Conservation (phyloP, 1,140 invertebrate species). For the Drosophila ogumai region DNA sequence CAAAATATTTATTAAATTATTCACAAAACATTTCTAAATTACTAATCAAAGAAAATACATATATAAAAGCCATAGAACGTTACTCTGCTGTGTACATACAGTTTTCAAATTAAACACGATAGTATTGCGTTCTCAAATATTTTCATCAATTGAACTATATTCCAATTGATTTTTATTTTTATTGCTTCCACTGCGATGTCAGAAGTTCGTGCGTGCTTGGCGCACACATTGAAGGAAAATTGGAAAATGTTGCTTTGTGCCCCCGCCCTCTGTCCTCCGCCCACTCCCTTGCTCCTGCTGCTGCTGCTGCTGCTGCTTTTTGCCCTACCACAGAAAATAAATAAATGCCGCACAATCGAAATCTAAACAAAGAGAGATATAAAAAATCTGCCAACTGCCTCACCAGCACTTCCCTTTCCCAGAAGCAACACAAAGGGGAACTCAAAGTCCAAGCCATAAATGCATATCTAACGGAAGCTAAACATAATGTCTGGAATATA, state of each 20-base stretch:
- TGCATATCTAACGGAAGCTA: slow-evolving; percentile 34
- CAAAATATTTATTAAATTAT: neutral
- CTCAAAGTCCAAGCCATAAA: slow-evolving; percentile 42
- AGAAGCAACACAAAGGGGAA: slow-evolving; percentile 28
- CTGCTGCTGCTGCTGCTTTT: neutral
- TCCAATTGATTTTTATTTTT: slow-evolving; percentile 39
- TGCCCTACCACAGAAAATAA: slow-evolving; percentile 30
- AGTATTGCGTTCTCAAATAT: slow-evolving; percentile 14
- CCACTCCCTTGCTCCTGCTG: neutral
- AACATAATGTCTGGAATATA: slow-evolving; percentile 13
- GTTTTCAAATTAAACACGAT: slow-evolving; percentile 14
- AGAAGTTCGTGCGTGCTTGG: slow-evolving; percentile 36
- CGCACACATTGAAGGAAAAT: slow-evolving; percentile 28
- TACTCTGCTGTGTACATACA: neutral
- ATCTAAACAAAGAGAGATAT: slow-evolving; percentile 60
- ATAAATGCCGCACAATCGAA: slow-evolving; percentile 60
- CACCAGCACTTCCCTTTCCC: slow-evolving; percentile 48
- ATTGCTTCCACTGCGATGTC: slow-evolving; percentile 26
- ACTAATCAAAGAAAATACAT: neutral
- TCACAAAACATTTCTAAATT: neutral
- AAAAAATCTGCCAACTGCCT: slow-evolving; percentile 52
- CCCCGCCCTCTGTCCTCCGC: too few species aligned
- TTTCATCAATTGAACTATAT: slow-evolving; percentile 33
- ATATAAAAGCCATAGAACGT: neutral
- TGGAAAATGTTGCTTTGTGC: slow-evolving; percentile 28